Conservation (phyloP, 2,888 invertebrate genomes). For the Apomyelois bistriatella region DNA sequence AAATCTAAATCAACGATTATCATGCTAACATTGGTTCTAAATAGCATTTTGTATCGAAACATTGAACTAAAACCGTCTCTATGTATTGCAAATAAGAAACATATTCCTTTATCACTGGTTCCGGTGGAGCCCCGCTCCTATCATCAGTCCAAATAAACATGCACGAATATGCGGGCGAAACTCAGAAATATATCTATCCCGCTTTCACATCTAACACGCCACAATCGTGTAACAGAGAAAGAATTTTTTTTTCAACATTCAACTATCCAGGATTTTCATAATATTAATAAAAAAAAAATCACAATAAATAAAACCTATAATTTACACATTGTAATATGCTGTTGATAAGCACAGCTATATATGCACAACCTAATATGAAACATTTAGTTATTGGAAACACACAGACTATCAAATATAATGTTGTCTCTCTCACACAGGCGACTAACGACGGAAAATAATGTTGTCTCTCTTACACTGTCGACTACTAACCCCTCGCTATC, state of each 20-base stretch:
- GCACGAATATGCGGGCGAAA: slow-evolving; percentile 20
- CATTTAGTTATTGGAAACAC: slow-evolving; percentile 17
- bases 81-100: slow-evolving; percentile 1
- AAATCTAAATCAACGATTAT: background rate
- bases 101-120: slow-evolving; percentile 5
- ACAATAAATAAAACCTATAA: slow-evolving; percentile 64
- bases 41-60: background rate
- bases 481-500: no score
- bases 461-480: no score
- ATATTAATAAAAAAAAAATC: slow-evolving; percentile 41
- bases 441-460: no score
- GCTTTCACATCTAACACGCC: slow-evolving; percentile 14
- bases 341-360: slow-evolving; percentile 35
- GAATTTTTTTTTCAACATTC: background rate
- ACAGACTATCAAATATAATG: background rate
- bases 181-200: slow-evolving; percentile 19
- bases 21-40: background rate
- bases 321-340: slow-evolving; percentile 43
- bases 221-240: background rate
- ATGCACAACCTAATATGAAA: slow-evolving; percentile 56
- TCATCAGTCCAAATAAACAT: slow-evolving; percentile 18
- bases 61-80: background rate
- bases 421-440: no score
- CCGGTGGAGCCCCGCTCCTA: slow-evolving; percentile 8
- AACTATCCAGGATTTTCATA: background rate